Evolutionary conservation across 2,888 invertebrate species (phyloP).

Genomic region (Halocaridina rubra): DNA sequence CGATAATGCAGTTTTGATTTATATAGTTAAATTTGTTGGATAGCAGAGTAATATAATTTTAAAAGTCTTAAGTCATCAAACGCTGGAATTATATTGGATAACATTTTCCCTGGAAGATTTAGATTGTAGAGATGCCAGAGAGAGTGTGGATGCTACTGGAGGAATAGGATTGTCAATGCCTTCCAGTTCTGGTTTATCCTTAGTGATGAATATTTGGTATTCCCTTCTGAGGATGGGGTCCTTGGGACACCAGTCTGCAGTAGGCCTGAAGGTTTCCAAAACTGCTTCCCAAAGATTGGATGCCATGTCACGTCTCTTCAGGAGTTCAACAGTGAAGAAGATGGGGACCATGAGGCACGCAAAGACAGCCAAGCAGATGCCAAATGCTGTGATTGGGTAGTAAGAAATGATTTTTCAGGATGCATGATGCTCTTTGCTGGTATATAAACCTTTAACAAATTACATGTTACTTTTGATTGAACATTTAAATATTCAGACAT

Average conservation of each 20-base stretch:
- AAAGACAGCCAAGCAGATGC: constrained; percentile 50
- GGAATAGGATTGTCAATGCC: constrained; percentile 53
- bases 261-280: constrained; percentile 31
- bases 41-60: too few species aligned
- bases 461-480: too few species aligned
- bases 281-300: constrained; percentile 27
- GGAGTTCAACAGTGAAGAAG: constrained; percentile 38
- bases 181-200: not conserved
- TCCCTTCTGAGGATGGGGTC: constrained; percentile 36
- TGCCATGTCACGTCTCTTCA: not conserved
- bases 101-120: not conserved
- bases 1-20: too few species aligned
- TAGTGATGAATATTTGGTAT: constrained; percentile 29
- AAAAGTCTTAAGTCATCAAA: not conserved
- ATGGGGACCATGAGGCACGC: constrained; percentile 48
- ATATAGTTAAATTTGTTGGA: too few species aligned
- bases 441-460: too few species aligned
- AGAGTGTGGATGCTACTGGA: constrained; percentile 10
- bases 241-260: constrained; percentile 56
- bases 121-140: not conserved
- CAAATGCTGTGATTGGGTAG: constrained; percentile 58
- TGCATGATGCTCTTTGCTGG: too few species aligned
- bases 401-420: too few species aligned
- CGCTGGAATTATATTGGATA: constrained; percentile 8
- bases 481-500: too few species aligned